Conservation (phyloP, 2,888 invertebrate genomes). For the Spodoptera picta region DNA sequence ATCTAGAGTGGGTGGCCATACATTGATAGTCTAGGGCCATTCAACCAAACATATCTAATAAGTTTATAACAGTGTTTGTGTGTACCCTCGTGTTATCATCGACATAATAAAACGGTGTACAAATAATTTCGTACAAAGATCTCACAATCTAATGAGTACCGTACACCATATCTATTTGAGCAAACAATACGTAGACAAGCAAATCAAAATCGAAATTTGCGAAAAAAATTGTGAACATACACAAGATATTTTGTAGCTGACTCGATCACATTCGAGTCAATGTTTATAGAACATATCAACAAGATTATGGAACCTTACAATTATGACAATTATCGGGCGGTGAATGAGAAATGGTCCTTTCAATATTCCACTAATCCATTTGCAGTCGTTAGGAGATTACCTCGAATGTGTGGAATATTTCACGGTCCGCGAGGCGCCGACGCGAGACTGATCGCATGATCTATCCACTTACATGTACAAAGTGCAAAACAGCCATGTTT, state of each 20-base stretch:
- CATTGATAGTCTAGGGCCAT: conserved; percentile 28
- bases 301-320: conserved; percentile 69
- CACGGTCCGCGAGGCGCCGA: conserved; percentile 58
- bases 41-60: conserved; percentile 38
- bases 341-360: conserved; percentile 50
- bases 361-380: conserved; percentile 50
- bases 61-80: conserved; percentile 40
- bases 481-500: conserved; percentile 16
- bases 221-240: conserved; percentile 68
- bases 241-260: conserved; percentile 48
- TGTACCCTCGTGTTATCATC: conserved; percentile 57
- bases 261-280: conserved; percentile 41
- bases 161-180: conserved; percentile 51
- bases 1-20: conserved; percentile 3
- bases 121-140: conserved; percentile 57
- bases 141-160: conserved; percentile 55
- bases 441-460: conserved; percentile 59
- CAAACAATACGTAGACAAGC: conserved; percentile 54
- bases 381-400: conserved; percentile 47
- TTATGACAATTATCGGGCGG: conserved; percentile 67
- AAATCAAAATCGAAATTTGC: conserved; percentile 53
- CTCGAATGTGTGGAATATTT: conserved; percentile 55
- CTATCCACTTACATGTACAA: conserved; percentile 29
- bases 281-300: conserved; percentile 68
- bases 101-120: conserved; percentile 57